Base-by-base conservation (phyloP, 1,140 invertebrate genomes). In the Scaptomyza montana region DNA sequence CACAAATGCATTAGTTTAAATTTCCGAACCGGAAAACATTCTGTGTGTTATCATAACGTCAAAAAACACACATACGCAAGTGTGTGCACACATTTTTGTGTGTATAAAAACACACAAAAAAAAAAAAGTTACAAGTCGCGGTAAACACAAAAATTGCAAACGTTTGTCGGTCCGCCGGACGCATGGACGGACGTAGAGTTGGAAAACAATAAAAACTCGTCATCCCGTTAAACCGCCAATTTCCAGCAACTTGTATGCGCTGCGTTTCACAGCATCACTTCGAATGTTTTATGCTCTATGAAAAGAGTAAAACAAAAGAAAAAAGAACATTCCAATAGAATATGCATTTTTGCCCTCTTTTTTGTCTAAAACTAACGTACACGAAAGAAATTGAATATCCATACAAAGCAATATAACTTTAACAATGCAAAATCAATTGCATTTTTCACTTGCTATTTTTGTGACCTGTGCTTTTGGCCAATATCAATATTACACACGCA, bases 191-290 rank as follows among this genome's bases (percentile, higher is more conserved):
- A 36, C 6, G 33, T 6, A 7, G 3, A 5, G 39, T 43, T 43
- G 12, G 5, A n/a, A 43, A 43, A 43, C 39, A 43, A 43, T 43
- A 43, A 43, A 43, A 43, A 43, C 10, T n/a, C 10, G 39, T 43
- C 12, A 43, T 43, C 39, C 39, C 39, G 39, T 43, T 43, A 43
- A 43, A 43, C 39, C 39, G 39, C n/a, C 39, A 43, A 12, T 43
- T 43, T 43, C 5, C 39, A 43, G 39, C 39, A 9, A 43, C 12
- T 43, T 43, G 39, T 43, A 43, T n/a, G 39, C 39, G 2, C n/a
- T 43, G 39, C 39, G n/a, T 43, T 43, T 43, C 39, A 43, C 39
- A 43, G 39, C n/a, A n/a, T 43, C 39, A 43, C n/a, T 43, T 43
- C 39, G 39, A 43, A n/a, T 43, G 39, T 43, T 43, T 43, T 43